Conservation (phyloP, 1,140 invertebrate genomes). For the Formica selysi region DNA sequence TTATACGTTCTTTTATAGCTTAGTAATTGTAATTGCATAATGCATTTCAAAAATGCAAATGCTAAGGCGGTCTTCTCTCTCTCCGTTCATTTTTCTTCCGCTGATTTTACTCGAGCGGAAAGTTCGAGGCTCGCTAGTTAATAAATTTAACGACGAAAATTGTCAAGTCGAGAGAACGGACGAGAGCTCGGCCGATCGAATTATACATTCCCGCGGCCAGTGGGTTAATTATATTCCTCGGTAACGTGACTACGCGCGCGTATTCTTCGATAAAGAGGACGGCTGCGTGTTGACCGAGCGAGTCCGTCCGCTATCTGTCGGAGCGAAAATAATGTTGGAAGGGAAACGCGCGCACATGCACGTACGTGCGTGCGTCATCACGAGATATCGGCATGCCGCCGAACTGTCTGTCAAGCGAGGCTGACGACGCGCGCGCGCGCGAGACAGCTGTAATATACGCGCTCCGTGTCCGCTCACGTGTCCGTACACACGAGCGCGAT, state of each 20-base stretch:
- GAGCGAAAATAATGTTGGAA: not conserved
- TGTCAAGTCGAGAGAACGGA: not conserved
- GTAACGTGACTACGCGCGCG: constrained; percentile 39
- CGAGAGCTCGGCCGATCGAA: constrained; percentile 15
- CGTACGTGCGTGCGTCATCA: constrained; percentile 56
- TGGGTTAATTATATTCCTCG: constrained; percentile 52
- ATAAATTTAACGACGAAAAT: constrained; percentile 20
- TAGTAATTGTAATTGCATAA: constrained; percentile 35
- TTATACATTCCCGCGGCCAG: constrained; percentile 42
- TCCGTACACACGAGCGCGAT: constrained; percentile 30
- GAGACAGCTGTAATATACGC: constrained; percentile 36
- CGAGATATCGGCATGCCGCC: constrained; percentile 61
- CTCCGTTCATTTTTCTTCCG: not conserved
- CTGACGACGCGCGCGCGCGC: constrained; percentile 36
- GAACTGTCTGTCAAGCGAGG: constrained; percentile 63
- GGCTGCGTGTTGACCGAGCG: constrained; percentile 26
- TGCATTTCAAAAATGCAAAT: not conserved
- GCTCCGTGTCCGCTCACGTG: constrained; percentile 37
- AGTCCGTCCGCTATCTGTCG: constrained; percentile 38
- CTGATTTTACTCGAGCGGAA: not conserved
- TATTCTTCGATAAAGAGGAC: constrained; percentile 17
- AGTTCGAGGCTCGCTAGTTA: not conserved
- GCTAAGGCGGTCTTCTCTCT: not conserved
- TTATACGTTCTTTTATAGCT: not conserved
- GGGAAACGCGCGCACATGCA: constrained; percentile 6